Percentiles rank a stretch among this genome's conserved stretches.
Conservation (phyloP, 2,888 invertebrate genomes). For the Sussaba pulchella region DNA sequence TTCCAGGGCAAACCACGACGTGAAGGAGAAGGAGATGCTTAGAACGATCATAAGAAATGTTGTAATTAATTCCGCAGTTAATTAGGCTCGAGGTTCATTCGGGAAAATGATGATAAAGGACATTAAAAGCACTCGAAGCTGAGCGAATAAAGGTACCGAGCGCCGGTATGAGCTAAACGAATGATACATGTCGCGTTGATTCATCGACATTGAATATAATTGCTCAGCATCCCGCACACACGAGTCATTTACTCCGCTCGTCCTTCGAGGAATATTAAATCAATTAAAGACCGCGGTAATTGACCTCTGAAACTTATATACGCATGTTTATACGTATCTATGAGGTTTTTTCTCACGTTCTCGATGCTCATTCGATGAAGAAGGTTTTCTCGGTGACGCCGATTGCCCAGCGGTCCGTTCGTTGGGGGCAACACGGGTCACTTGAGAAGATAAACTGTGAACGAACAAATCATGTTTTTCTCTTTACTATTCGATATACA, state of each 20-base stretch:
- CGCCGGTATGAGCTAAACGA: not conserved
- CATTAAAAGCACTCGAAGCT: not conserved
- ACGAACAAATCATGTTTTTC: no score
- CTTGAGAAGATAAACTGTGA: not conserved
- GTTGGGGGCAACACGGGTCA: not conserved
- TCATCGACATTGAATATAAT: conserved; percentile 46
- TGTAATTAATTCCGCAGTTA: conserved; percentile 1
- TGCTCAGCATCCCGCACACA: conserved; percentile 34
- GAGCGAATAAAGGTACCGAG: not conserved
- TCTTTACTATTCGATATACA: no score
- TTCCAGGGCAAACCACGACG: not conserved
- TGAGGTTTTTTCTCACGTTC: conserved; percentile 66
- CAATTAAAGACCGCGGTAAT: conserved; percentile 63
- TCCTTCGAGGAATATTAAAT: conserved; percentile 65
- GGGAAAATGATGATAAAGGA: not conserved
- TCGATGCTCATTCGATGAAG: conserved; percentile 64
- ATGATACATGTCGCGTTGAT: conserved; percentile 21
- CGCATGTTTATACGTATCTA: conserved; percentile 40
- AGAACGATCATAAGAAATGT: not conserved
- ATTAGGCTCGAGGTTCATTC: not conserved
- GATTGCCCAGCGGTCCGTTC: not conserved
- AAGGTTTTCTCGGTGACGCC: conserved; percentile 13
- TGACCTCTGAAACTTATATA: conserved; percentile 56
- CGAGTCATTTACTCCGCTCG: conserved; percentile 27
- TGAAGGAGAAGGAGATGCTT: not conserved